Conservation (phyloP, 2,113 vertebrate species). For the Aphyosemion australe region DNA sequence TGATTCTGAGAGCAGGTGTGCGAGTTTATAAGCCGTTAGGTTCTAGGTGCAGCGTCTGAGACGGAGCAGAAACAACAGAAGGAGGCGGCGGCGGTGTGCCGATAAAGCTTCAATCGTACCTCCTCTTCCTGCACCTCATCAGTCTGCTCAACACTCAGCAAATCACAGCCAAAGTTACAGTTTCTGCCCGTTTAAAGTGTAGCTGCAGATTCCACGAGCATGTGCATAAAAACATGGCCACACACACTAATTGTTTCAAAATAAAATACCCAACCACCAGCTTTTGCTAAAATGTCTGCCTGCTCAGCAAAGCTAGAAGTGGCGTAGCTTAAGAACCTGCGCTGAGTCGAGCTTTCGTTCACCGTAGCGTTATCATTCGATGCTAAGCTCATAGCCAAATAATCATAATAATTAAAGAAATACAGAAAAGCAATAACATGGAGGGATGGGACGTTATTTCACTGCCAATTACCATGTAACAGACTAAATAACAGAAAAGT, state of each 20-base stretch:
- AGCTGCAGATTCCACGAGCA: slow-evolving; percentile 43
- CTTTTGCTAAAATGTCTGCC: slow-evolving; percentile 12
- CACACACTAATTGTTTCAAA: slow-evolving; percentile 22
- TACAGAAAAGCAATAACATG: slow-evolving; percentile 9
- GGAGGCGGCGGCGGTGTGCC: slow-evolving; percentile 10
- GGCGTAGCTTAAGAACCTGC: slow-evolving; percentile 27
- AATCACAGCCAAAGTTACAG: slow-evolving; percentile 43
- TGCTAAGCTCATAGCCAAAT: slow-evolving; percentile 21
- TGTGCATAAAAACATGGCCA: slow-evolving; percentile 32
- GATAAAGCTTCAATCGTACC: slow-evolving; percentile 21
- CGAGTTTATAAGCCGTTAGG: slow-evolving; percentile 9
- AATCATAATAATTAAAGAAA: slow-evolving; percentile 28
- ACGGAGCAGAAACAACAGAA: slow-evolving; percentile 5
- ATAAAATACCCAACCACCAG: slow-evolving; percentile 18
- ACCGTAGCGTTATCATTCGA: slow-evolving; percentile 21
- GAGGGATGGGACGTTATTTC: slow-evolving; percentile 40
- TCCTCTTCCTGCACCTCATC: slow-evolving; percentile 13
- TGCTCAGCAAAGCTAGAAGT: slow-evolving; percentile 29
- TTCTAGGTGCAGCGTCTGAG: slow-evolving; percentile 25
- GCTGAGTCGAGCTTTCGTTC: slow-evolving; percentile 8
- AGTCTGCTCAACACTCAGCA: slow-evolving; percentile 17
- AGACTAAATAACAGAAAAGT: slow-evolving; percentile 29
- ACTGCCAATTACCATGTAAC: slow-evolving; percentile 36
- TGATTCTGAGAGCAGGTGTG: slow-evolving; percentile 14
- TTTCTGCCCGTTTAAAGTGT: slow-evolving; percentile 27